Evolutionary conservation across 1,140 invertebrate genomes (phyloP), one percentile per base, ranked within the genome.

Genomic region (Sinella curviseta): DNA sequence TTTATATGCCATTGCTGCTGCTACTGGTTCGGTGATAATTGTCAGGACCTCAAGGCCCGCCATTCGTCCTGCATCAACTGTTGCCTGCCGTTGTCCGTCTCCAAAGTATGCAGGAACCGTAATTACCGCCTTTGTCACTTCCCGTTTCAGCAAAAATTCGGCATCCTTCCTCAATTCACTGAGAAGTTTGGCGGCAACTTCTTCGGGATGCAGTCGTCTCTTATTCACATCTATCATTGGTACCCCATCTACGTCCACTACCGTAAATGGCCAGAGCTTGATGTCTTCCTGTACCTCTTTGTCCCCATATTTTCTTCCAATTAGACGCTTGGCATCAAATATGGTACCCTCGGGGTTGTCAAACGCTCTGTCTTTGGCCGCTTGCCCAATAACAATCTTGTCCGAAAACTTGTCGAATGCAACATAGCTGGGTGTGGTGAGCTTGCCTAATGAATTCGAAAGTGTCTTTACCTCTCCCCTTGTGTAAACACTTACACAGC

Each of bases 311-410:
- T 86, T 86, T 30, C 90, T 85, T 20, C 90, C 90, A 86, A 91
- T 90, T 57, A 91, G 81, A 70, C 90, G 86, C 79, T 91, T 91
- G 24, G 88, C 89, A 85, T 90, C 89, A 87, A 98, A 98, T 0
- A 98, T 92, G 0, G 97, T 98, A 85, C 98, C 99, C 85, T 99
- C 96, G 0, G 97, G 97, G 89, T 99, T 99, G 39, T 95, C 95
- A 14, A 97, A 98, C 82, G 98, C 89, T 88, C 99, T 97, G 89
- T 99, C 99, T 87, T 99, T 99, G 60, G 97, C 97, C 70, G 97
- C 95, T 88, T 99, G 96, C 85, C 97, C 97, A 84, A 98, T 98
- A n/a, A n/a, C n/a, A n/a, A n/a, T n/a, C n/a, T n/a, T n/a, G n/a
- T n/a, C n/a, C n/a, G n/a, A n/a, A n/a, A n/a, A n/a, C n/a, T n/a